Base-by-base conservation (phyloP, 2,888 invertebrate genomes). In the Plebejus melissa region DNA sequence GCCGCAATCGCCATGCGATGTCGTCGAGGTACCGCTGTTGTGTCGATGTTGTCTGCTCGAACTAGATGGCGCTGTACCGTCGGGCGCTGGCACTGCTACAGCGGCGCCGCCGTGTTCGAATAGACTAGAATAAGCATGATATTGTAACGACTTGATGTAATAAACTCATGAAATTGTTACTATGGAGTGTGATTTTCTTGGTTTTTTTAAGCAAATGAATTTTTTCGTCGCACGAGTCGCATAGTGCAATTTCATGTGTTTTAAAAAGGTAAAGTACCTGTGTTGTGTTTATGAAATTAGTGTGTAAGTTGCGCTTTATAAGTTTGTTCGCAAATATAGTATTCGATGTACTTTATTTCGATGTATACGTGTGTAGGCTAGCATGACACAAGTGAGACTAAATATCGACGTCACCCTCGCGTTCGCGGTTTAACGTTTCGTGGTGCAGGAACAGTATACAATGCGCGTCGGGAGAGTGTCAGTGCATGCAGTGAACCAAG, bases 1-100 rank as follows among this genome's bases (percentile, higher is more conserved):
- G 82, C 89, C 86, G 79, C 88, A 87, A 79, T 85, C 88, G 81
- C 88, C 91, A 88, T 91, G 90, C 90, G 90, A 93, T 80, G 85
- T 88, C 88, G 88, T 87, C 90, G 94, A 94, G 94, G 94, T 94
- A 92, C 81, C 84, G 83, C 84, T 82, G 83, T 86, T 85, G 85
- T 83, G 82, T 84, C 80, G 79, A 80, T 81, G 81, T 81, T 76
- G 38, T 69, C 77, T 78, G 77, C 74, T 72, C 46, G 75, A 75
- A 75, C 58, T 46, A 69, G 65, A 74, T 74, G 74, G 74, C 50
- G 74, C 65, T 65, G 13, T 60, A 22, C 28, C 9, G 22, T 36
- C 65, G 32, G 0, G 65, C 16, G 65, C 32, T 36, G 0, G 65
- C 16, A 36, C 32, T 36, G 46, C 46, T 28, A 72, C 72, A 50